Conservation (phyloP, 2,888 invertebrate species). For the Agriopis aurantiaria region DNA sequence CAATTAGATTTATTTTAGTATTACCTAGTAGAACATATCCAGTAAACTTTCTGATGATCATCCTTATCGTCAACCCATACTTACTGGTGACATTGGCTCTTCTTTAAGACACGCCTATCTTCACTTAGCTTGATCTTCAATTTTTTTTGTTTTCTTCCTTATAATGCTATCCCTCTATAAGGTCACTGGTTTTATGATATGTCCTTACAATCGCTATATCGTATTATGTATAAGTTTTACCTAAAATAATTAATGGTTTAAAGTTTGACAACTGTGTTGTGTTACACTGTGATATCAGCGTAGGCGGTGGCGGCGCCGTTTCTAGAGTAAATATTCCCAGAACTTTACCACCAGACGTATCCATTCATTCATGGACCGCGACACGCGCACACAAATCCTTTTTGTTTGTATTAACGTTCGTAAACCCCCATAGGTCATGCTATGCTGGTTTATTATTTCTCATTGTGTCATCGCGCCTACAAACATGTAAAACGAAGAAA, state of each 20-base stretch:
- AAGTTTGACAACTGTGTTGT: constrained; percentile 25
- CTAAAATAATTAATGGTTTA: not conserved
- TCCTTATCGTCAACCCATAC: too few relatives aligned
- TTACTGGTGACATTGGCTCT: too few relatives aligned
- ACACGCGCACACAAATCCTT: constrained; percentile 54
- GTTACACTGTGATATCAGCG: constrained; percentile 34
- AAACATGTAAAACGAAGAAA: constrained; percentile 49
- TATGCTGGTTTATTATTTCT: constrained; percentile 57
- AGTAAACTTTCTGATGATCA: too few relatives aligned
- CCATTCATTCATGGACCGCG: constrained; percentile 76
- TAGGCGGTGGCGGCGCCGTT: constrained; percentile 72
- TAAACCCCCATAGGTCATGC: constrained; percentile 50
- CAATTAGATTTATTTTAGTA: too few relatives aligned
- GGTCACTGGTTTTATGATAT: too few relatives aligned
- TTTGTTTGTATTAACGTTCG: constrained; percentile 47
- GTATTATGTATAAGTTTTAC: not conserved
- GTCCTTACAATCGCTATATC: too few relatives aligned
- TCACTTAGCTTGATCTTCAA: too few relatives aligned
- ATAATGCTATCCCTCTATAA: too few relatives aligned
- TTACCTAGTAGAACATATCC: too few relatives aligned
- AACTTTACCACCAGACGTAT: constrained; percentile 71
- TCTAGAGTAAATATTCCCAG: constrained; percentile 77
- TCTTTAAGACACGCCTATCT: too few relatives aligned
- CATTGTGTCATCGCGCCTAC: constrained; percentile 57
- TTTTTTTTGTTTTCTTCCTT: too few relatives aligned